Evolutionary conservation across 2,797 vertebrate species (phyloP).

Genomic region (Girardinus metallicus): DNA sequence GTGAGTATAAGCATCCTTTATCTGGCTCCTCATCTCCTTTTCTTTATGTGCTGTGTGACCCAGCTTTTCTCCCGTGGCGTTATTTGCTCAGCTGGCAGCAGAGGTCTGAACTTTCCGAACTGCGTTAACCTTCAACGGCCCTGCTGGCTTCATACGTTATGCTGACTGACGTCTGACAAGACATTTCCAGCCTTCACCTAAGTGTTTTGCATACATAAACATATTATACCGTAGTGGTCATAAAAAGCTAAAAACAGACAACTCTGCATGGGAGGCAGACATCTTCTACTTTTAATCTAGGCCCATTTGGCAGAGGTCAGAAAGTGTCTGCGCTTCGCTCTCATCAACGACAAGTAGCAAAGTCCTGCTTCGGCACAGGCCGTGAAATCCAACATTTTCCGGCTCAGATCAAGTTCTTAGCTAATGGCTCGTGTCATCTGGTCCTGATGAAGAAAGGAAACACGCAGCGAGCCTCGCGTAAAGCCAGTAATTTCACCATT

Average conservation of each 20-base stretch:
- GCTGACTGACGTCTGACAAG: constrained; percentile 41
- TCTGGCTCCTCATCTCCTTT: constrained; percentile 44
- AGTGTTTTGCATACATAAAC: neutral
- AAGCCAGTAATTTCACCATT: constrained; percentile 42
- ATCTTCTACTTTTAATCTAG: constrained; percentile 27
- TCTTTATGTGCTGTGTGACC: constrained; percentile 37
- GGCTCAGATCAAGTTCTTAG: constrained; percentile 65
- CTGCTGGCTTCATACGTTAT: constrained; percentile 48
- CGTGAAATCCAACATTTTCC: constrained; percentile 70
- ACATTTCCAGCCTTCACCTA: constrained; percentile 22
- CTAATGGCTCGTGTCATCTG: constrained; percentile 74
- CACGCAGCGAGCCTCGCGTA: constrained; percentile 25
- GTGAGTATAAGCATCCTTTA: constrained; percentile 45
- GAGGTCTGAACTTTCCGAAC: constrained; percentile 32
- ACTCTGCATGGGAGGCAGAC: constrained; percentile 36
- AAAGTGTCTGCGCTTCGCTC: constrained; percentile 62
- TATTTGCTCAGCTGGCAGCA: constrained; percentile 82
- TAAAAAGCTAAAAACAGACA: constrained; percentile 39
- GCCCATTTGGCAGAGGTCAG: constrained; percentile 30
- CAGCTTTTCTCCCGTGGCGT: constrained; percentile 50
- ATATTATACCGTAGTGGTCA: neutral
- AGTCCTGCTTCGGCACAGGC: constrained; percentile 33
- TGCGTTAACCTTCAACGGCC: constrained; percentile 29
- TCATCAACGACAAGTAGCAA: constrained; percentile 58
- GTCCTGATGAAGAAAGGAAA: constrained; percentile 73